A percentile compares a stretch with the other conserved stretches of the same genome.
Conservation (phyloP, 2,888 invertebrate species). For the Calameuta filiformis region DNA sequence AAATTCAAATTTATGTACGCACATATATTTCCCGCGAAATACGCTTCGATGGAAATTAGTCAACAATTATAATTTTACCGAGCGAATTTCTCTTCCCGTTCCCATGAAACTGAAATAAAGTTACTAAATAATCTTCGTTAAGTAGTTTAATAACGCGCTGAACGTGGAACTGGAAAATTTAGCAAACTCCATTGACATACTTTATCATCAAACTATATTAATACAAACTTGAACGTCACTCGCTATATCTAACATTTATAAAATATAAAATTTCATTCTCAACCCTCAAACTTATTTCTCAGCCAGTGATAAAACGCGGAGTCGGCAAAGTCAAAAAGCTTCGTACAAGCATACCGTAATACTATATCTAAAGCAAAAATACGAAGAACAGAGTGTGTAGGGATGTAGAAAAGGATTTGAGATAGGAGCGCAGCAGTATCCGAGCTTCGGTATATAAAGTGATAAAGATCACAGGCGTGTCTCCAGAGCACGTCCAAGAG, state of each 20-base stretch:
- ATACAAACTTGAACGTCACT: neutral
- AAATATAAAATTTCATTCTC: neutral
- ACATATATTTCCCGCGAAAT: neutral
- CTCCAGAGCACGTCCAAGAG: slow-evolving; percentile 27
- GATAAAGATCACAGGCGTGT: slow-evolving; percentile 46
- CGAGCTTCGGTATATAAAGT: slow-evolving; percentile 31
- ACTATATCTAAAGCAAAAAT: neutral
- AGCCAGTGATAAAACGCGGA: neutral
- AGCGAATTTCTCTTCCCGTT: neutral
- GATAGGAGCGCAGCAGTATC: slow-evolving; percentile 1
- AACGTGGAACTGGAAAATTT: neutral
- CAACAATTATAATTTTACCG: neutral
- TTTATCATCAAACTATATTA: neutral
- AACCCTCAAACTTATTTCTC: neutral
- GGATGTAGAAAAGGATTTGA: slow-evolving; percentile 15
- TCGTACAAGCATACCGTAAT: neutral
- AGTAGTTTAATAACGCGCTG: neutral
- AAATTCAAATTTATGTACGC: neutral
- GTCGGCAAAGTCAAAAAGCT: neutral
- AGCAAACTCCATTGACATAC: neutral
- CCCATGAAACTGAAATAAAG: neutral
- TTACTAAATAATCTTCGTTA: neutral
- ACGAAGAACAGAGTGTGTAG: slow-evolving; percentile 5
- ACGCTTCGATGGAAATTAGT: neutral
- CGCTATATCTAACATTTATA: neutral